These are phyloP conservation scores for Sarcophaga caerulescens DNA, from an alignment of 2,888 invertebrate species.

Conservation along the genomic window DNA sequence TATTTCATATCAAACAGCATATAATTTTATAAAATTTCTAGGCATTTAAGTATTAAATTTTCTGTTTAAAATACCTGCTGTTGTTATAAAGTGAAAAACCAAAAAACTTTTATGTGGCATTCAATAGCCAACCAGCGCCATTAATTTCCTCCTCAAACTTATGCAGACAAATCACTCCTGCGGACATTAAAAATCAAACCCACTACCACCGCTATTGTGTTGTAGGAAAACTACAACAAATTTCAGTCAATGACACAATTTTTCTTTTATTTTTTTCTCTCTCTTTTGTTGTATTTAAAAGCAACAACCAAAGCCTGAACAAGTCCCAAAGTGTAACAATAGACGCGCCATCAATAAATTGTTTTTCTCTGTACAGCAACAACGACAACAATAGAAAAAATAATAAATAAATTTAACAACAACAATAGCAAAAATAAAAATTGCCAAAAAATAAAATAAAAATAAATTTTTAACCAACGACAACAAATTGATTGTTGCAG, in stretches of 20 bases:
- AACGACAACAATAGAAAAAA: too few species aligned
- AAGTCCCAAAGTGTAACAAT: slow-evolving; percentile 30
- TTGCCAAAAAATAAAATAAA: slow-evolving; percentile 18
- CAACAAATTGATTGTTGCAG: slow-evolving; percentile 48
- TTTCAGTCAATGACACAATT: slow-evolving; percentile 40
- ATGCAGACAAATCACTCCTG: slow-evolving; percentile 13
- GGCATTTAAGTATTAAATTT: too few species aligned
- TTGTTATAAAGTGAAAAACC: neutral
- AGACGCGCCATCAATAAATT: slow-evolving; percentile 15
- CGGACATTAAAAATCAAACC: neutral
- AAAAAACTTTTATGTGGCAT: neutral
- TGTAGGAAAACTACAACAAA: slow-evolving; percentile 18
- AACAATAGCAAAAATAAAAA: neutral
- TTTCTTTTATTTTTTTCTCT: too few species aligned
- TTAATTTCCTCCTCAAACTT: neutral
- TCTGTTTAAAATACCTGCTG: too few species aligned
- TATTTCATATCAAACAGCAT: too few species aligned
- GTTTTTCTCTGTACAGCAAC: too few species aligned
- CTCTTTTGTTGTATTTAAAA: slow-evolving; percentile 25
- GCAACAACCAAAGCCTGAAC: slow-evolving; percentile 1
- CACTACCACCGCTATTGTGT: neutral
- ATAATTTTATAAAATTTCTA: too few species aligned
- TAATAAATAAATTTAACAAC: too few species aligned
- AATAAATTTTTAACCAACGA: slow-evolving; percentile 28
- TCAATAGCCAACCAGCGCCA: neutral